Conservation (phyloP, 2,797 vertebrate genomes). For the Galago senegalensis region DNA sequence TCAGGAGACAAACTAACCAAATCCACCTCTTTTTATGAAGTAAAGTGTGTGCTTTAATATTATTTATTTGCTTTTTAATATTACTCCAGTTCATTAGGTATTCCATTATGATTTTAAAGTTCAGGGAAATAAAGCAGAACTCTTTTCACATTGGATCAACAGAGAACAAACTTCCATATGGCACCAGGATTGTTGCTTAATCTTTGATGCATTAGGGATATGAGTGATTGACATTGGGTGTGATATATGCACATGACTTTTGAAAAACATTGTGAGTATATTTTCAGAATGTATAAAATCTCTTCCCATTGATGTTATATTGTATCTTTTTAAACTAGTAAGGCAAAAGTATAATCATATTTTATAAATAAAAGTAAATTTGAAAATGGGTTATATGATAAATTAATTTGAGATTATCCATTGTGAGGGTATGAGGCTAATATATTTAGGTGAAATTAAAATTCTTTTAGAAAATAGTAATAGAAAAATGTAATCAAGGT, state of each 20-base stretch:
- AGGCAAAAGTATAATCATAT: not conserved
- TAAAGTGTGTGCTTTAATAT: not conserved
- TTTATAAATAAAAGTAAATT: not conserved
- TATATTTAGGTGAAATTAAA: not conserved
- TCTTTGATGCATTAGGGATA: not conserved
- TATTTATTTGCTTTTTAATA: not conserved
- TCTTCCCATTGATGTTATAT: not conserved
- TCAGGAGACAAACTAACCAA: not conserved
- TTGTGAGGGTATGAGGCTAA: not conserved
- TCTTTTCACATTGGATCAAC: not conserved
- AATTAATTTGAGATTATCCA: not conserved
- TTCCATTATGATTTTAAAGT: conserved; percentile 19
- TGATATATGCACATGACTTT: not conserved
- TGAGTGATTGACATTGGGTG: not conserved
- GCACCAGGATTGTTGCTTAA: not conserved
- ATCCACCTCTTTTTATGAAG: not conserved
- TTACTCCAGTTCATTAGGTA: not conserved
- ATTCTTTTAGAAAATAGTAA: not conserved
- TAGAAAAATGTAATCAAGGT: not conserved
- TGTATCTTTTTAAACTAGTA: not conserved
- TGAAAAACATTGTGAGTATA: not conserved
- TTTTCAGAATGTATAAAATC: not conserved
- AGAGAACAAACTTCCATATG: conserved; percentile 23
- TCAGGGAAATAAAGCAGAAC: not conserved
- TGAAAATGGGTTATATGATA: not conserved